Base-by-base conservation (phyloP, 1,140 invertebrate species). In the Portunus trituberculatus region DNA sequence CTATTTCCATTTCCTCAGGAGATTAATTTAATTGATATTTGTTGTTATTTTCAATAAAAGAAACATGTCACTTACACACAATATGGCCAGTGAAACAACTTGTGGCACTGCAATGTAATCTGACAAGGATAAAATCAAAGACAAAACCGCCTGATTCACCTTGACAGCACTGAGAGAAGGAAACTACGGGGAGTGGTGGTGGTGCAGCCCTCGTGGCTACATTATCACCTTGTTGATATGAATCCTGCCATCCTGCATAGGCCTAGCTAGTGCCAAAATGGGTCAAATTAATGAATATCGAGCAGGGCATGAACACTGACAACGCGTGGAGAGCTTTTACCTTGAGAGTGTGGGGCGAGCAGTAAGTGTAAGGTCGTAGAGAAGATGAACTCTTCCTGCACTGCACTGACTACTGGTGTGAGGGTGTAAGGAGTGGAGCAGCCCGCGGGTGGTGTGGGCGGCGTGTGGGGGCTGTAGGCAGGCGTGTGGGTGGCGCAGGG, bases 401-500 rank as follows among this genome's bases (percentile, higher is more conserved):
- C 67, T 76, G 67, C 67, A 76, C 67, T 76, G 67, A 76, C 20
- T 20, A 76, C 25, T 92, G 0, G 6, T 82, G 31, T 7, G 14
- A 20, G 28, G 92, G 46, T 88, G 92, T 39, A 39, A 45, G 25
- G 46, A 29, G 29, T 10, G 86, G 84, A 29, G 28, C 32, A 25
- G 45, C 32, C 29, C 32, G 86, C 12, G 45, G 83, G 28, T 39
- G 39, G 67, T 10, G 52, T 48, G 93, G 29, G 88, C 31, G 87
- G 39, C n/a, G n/a, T 59, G 93, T 28, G 39, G 32, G 92, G 76
- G 29, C 29, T 59, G 28, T 20, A 31, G 87, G 25, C 46, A 93
- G 48, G 86, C 87, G 86, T 76, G 88, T 84, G 88, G 93, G 12
- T 20, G 88, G 88, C 29, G 25, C 76, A 59, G 93, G 48, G 82